phyloP scores from a whole-genome alignment of 1,140 invertebrate species.

The Philotrypesis tridentata region DNA sequence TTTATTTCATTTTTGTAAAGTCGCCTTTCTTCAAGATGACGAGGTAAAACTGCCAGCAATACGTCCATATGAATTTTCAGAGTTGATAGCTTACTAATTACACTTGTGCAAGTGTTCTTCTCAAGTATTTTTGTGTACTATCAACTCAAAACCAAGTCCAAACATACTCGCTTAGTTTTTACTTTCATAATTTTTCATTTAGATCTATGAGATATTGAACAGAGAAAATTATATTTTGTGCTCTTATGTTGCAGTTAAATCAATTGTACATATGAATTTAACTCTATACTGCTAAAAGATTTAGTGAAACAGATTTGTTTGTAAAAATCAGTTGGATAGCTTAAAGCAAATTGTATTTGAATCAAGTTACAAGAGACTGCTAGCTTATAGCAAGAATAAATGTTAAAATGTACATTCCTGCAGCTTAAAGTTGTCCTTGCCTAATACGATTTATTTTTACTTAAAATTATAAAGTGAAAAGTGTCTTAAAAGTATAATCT shows the following conservation, averaged over 20 bases:
- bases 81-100: conserved; percentile 18
- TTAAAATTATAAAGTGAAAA: conserved; percentile 19
- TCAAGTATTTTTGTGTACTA: conserved; percentile 24
- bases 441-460: conserved; percentile 47
- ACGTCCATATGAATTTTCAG: conserved; percentile 36
- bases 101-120: conserved; percentile 27
- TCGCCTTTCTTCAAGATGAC: conserved; percentile 31
- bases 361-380: conserved; percentile 51
- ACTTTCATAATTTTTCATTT: conserved; percentile 53
- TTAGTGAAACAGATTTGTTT: conserved; percentile 41
- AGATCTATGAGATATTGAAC: conserved; percentile 47
- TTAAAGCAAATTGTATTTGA: conserved; percentile 52
- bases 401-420: conserved; percentile 52
- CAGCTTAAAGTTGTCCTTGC: conserved; percentile 50
- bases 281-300: conserved; percentile 18
- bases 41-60: conserved; percentile 44
- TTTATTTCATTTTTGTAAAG: conserved; percentile 43
- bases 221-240: conserved; percentile 53
- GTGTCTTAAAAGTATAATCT: conserved; percentile 21
- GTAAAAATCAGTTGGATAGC: conserved; percentile 48
- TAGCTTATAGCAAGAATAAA: conserved; percentile 52
- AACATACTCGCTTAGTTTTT: conserved; percentile 46
- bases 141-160: conserved; percentile 43
- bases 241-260: conserved; percentile 50
- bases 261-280: conserved; percentile 49